These are phyloP conservation scores for Xestobium rufovillosum DNA, from an alignment of 2,888 invertebrate genomes.

Conservation along the genomic window DNA sequence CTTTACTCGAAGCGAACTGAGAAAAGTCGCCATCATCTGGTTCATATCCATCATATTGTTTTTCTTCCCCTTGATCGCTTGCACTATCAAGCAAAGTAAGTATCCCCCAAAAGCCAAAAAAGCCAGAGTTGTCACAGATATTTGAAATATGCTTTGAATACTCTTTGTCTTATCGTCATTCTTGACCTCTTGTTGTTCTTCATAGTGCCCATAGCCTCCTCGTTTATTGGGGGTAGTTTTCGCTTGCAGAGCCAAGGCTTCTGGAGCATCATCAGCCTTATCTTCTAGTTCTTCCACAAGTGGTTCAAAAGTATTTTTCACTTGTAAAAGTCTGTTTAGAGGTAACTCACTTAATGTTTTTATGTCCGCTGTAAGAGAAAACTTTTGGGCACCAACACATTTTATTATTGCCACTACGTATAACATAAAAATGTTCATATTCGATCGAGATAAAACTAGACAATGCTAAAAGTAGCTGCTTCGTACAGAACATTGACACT, in stretches of 20 bases:
- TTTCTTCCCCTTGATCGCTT: constrained; percentile 63
- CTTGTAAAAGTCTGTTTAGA: constrained; percentile 58
- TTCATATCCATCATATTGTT: constrained; percentile 18
- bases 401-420: not conserved
- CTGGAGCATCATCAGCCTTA: constrained; percentile 21
- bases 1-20: constrained; percentile 8
- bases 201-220: constrained; percentile 28
- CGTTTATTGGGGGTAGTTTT: constrained; percentile 22
- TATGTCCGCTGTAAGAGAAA: constrained; percentile 35
- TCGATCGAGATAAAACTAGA: no score
- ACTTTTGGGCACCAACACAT: constrained; percentile 26
- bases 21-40: constrained; percentile 34
- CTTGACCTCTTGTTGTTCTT: constrained; percentile 30
- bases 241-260: constrained; percentile 32
- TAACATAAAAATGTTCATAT: no score
- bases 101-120: constrained; percentile 83
- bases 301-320: constrained; percentile 46
- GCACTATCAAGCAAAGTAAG: constrained; percentile 66
- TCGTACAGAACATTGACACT: no score
- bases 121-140: constrained; percentile 69
- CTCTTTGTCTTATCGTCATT: constrained; percentile 45
- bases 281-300: constrained; percentile 13
- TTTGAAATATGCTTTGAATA: constrained; percentile 65
- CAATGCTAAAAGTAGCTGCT: no score
- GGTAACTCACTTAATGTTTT: constrained; percentile 61